Conservation (phyloP, 1,140 invertebrate genomes). For the Whitmania pigra region DNA sequence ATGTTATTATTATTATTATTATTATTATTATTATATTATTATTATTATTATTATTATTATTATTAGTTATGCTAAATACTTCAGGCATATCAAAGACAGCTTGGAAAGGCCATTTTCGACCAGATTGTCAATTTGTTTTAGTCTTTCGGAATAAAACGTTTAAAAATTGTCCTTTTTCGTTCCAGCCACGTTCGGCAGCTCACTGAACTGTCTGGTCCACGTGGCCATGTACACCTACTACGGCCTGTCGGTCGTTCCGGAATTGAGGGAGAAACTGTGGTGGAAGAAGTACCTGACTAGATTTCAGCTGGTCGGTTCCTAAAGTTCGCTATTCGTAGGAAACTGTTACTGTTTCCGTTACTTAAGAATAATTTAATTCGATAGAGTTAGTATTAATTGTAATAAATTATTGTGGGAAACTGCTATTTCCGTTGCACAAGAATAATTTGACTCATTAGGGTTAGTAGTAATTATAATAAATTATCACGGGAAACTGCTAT, state of each 20-base stretch:
- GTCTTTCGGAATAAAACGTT: too few relatives aligned
- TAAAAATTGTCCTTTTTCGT: too few relatives aligned
- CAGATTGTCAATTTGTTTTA: too few relatives aligned
- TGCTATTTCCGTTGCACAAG: neutral
- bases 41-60: too few relatives aligned
- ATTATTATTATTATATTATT: too few relatives aligned
- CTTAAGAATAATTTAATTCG: neutral
- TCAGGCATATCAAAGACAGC: too few relatives aligned
- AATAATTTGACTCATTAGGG: neutral
- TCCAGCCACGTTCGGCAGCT: conserved; percentile 32
- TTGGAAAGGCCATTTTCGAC: too few relatives aligned
- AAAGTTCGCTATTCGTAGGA: neutral
- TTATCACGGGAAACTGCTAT: too few relatives aligned
- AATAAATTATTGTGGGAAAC: too few relatives aligned
- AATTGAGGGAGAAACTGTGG: conserved; percentile 41
- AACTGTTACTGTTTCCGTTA: too few relatives aligned
- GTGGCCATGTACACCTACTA: conserved; percentile 70
- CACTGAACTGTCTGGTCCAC: conserved; percentile 62
- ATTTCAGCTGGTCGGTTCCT: conserved; percentile 34
- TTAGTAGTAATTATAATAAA: too few relatives aligned
- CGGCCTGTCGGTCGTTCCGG: conserved; percentile 49
- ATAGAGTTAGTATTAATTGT: neutral
- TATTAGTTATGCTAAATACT: too few relatives aligned
- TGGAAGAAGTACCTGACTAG: conserved; percentile 44
- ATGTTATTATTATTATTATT: neutral